Percentiles rank a stretch among this genome's conserved stretches.
These are phyloP conservation scores for Caenorhabditis plicata DNA, from an alignment of 2,888 invertebrate species.

Conservation along the genomic window DNA sequence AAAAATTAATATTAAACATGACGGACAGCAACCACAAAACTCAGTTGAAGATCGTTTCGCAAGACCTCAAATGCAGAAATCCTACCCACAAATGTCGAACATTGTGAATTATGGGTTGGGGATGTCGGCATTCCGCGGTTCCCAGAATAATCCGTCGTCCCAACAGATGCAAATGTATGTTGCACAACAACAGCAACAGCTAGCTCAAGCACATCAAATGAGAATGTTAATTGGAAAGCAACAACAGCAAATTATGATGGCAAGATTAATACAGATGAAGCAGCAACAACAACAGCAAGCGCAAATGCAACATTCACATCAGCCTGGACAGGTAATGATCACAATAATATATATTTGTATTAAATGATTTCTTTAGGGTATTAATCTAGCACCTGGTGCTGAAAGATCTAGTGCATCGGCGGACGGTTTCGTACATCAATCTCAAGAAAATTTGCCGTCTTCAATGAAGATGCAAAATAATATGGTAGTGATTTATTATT, in stretches of 20 bases:
- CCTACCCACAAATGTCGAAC: constrained; percentile 41
- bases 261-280: constrained; percentile 15
- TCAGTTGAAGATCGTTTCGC: constrained; percentile 9
- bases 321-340: background rate
- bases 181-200: constrained; percentile 14
- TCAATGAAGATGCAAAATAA: too few relatives aligned
- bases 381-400: background rate
- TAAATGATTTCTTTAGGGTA: background rate
- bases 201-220: constrained; percentile 18
- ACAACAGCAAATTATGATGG: constrained; percentile 28
- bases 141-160: constrained; percentile 11
- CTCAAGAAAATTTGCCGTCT: constrained; percentile 1
- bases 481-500: too few relatives aligned
- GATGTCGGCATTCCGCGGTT: constrained; percentile 13
- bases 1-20: constrained; percentile 16
- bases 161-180: constrained; percentile 25
- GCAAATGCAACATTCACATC: too few relatives aligned
- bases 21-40: constrained; percentile 3
- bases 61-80: constrained; percentile 43
- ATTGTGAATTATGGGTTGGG: constrained; percentile 45
- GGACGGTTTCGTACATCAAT: constrained; percentile 2
- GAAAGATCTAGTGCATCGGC: too few relatives aligned
- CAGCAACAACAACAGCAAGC: constrained; percentile 26
- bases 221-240: constrained; percentile 17
- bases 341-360: background rate